A percentile compares a stretch with the other conserved stretches of the same genome.
Evolutionary conservation across 2,797 vertebrate genomes (phyloP).

Genomic region (Phyllotis vaccarum): DNA sequence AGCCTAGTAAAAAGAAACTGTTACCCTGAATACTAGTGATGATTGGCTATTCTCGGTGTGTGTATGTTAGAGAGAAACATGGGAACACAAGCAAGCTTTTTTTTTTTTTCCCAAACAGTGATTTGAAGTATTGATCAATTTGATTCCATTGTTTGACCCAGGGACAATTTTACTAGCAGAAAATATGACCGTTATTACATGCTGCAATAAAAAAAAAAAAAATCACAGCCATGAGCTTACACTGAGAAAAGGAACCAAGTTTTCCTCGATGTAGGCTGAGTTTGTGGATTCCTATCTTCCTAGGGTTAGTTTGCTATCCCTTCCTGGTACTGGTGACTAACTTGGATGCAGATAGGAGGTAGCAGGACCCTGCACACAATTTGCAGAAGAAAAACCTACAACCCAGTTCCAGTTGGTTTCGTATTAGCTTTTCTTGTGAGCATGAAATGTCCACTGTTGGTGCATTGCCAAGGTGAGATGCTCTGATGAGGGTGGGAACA

Average conservation of each 20-base stretch:
- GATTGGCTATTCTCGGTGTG: background rate
- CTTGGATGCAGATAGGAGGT: background rate
- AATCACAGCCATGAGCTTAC: slow-evolving; percentile 26
- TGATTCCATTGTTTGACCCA: slow-evolving; percentile 79
- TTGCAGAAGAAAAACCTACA: background rate
- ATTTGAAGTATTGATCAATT: slow-evolving; percentile 79
- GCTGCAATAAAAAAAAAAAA: slow-evolving; percentile 71
- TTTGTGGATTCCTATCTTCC: background rate
- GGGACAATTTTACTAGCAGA: slow-evolving; percentile 79
- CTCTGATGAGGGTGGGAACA: background rate
- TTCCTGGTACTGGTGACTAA: background rate
- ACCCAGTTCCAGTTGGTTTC: background rate
- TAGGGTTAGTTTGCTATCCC: background rate
- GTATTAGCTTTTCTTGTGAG: background rate
- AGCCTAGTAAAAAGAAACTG: background rate
- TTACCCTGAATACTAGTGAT: background rate
- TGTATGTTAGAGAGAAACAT: background rate
- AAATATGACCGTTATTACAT: slow-evolving; percentile 71
- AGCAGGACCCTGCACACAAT: background rate
- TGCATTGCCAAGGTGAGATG: background rate
- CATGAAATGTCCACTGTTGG: background rate
- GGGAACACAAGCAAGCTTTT: slow-evolving; percentile 11
- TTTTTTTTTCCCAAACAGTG: slow-evolving; percentile 27
- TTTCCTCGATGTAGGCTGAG: background rate
- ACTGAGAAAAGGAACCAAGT: slow-evolving; percentile 23